Percentiles rank a stretch among this genome's conserved stretches.
Evolutionary conservation across 2,113 vertebrate species (phyloP).

Genomic region (Cyanistes caeruleus): DNA sequence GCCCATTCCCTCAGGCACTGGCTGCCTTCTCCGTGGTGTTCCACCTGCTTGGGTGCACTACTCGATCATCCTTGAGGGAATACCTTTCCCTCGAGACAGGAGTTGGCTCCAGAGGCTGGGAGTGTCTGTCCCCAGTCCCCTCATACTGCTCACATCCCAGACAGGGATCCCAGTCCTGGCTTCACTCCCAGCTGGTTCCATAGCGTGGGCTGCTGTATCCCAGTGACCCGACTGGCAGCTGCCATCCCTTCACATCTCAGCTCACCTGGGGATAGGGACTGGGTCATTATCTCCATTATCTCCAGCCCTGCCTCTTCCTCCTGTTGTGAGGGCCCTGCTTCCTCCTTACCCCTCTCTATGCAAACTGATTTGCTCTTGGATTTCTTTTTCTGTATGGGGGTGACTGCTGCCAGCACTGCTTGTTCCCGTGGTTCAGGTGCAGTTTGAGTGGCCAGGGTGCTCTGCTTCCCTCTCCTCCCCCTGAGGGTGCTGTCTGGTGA

Average conservation of each 20-base stretch:
- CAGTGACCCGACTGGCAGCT: neutral
- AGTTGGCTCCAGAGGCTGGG: neutral
- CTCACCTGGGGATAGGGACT: neutral
- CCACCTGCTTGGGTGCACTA: neutral
- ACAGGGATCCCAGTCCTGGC: neutral
- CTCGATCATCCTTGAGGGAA: neutral
- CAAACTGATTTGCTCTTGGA: neutral
- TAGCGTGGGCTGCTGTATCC: rapidly evolving
- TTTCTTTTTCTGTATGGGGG: neutral
- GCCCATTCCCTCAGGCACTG: neutral
- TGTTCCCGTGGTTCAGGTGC: neutral
- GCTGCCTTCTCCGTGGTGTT: neutral
- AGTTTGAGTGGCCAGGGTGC: neutral
- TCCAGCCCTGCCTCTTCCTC: neutral
- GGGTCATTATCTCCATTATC: neutral
- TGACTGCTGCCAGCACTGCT: rapidly evolving
- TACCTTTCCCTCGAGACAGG: neutral
- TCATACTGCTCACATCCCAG: neutral
- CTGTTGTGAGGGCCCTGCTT: too few species aligned
- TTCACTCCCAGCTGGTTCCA: neutral
- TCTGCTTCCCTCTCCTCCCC: neutral
- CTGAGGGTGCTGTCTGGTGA: neutral
- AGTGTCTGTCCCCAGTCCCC: neutral
- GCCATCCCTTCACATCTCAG: neutral
- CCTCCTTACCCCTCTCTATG: neutral